These are phyloP conservation scores for Torymus auratus DNA, from an alignment of 2,888 invertebrate genomes.

Conservation along the genomic window DNA sequence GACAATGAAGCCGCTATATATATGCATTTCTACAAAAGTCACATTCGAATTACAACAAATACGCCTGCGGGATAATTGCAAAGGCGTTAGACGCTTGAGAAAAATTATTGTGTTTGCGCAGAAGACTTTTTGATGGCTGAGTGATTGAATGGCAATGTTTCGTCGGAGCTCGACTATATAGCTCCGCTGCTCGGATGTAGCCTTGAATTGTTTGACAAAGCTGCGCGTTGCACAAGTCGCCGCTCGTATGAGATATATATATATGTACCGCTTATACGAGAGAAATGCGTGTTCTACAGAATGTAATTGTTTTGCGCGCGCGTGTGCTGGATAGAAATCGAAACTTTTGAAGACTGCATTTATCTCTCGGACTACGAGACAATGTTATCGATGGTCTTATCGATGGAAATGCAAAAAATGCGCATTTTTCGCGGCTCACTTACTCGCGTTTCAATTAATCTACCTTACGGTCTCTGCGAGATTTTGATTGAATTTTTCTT, in stretches of 20 bases:
- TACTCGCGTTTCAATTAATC: conserved; percentile 22
- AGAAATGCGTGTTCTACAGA: conserved; percentile 27
- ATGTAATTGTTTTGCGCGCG: conserved; percentile 33
- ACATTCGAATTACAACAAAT: conserved; percentile 9
- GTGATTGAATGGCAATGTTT: conserved; percentile 40
- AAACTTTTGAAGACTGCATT: conserved; percentile 34
- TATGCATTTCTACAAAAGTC: no score
- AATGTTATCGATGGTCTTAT: conserved; percentile 36
- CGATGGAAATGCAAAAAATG: conserved; percentile 1
- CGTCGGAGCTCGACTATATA: background rate
- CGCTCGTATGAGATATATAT: background rate
- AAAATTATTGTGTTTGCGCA: conserved; percentile 18
- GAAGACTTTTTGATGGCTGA: conserved; percentile 31
- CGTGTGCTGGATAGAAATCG: conserved; percentile 16
- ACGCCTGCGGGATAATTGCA: background rate
- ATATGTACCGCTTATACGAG: background rate
- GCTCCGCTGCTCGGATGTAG: background rate
- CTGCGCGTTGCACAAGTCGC: conserved; percentile 27
- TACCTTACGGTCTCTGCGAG: background rate
- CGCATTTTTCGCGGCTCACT: background rate
- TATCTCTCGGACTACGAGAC: conserved; percentile 21
- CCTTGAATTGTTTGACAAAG: conserved; percentile 48
- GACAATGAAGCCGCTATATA: no score
- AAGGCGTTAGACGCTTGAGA: background rate
- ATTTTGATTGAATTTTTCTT: background rate